These are phyloP conservation scores for Cryptoprocta ferox DNA, from an alignment of 2,797 vertebrate genomes.

Conservation along the genomic window DNA sequence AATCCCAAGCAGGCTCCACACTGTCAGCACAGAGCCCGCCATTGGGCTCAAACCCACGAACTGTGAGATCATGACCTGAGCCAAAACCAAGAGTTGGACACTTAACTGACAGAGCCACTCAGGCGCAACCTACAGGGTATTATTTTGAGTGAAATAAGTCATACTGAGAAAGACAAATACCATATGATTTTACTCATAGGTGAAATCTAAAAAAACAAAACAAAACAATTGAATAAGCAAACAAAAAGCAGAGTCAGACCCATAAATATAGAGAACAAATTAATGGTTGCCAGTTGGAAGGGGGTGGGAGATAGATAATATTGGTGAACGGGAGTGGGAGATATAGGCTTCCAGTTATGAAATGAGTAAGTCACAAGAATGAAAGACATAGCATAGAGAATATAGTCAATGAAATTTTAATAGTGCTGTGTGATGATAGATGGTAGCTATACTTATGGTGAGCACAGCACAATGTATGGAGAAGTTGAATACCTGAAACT, in stretches of 20 bases:
- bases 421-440: not conserved
- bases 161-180: not conserved
- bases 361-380: not conserved
- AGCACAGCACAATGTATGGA: not conserved
- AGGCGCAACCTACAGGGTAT: not conserved
- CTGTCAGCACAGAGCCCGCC: too few species aligned
- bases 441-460: not conserved
- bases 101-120: too few species aligned
- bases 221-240: not conserved
- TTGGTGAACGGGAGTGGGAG: not conserved
- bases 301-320: not conserved
- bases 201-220: not conserved
- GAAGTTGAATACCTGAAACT: not conserved
- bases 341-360: not conserved
- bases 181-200: not conserved
- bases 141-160: not conserved
- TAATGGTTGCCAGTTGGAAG: not conserved
- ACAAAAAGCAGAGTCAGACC: not conserved
- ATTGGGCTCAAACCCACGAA: fast-evolving
- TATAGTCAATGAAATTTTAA: not conserved
- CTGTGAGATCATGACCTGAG: too few species aligned
- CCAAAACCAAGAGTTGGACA: too few species aligned
- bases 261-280: not conserved
- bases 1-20: too few species aligned
- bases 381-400: not conserved